phyloP scores from a whole-genome alignment of 1,140 invertebrate species.

The Drosophila varians region DNA sequence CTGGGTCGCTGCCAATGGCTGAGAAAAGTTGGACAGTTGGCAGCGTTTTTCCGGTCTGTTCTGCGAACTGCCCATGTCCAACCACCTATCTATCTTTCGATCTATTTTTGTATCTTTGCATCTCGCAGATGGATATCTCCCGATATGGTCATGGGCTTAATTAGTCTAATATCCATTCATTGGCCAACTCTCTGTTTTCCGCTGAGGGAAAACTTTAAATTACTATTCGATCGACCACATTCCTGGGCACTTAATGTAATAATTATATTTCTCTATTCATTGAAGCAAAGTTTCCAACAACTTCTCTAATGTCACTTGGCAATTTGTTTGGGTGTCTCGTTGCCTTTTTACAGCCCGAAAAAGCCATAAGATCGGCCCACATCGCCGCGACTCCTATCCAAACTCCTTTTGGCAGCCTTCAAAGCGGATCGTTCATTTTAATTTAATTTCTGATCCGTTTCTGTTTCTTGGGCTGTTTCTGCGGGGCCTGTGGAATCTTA shows the following conservation, averaged over 20 bases:
- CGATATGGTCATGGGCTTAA: slow-evolving; percentile 46
- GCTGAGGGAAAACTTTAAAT: slow-evolving; percentile 24
- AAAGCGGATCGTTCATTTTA: background rate
- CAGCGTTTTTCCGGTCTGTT: slow-evolving; percentile 70
- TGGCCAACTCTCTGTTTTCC: slow-evolving; percentile 54
- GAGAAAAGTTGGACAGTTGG: slow-evolving; percentile 28
- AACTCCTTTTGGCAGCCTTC: background rate
- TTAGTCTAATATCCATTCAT: slow-evolving; percentile 62
- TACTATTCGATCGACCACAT: background rate
- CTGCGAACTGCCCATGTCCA: slow-evolving; percentile 29
- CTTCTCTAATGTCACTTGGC: no score
- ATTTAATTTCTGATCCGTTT: slow-evolving; percentile 16
- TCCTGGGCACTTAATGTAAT: background rate
- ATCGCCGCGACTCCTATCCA: background rate
- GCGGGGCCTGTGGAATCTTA: slow-evolving; percentile 61
- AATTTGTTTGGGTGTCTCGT: background rate
- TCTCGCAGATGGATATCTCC: slow-evolving; percentile 13
- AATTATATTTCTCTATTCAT: background rate
- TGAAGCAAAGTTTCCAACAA: no score
- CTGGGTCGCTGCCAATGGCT: slow-evolving; percentile 36
- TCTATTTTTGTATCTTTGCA: background rate
- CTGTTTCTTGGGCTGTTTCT: background rate
- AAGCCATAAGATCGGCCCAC: background rate
- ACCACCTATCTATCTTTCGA: background rate
- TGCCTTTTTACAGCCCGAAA: no score